Conservation (phyloP, 2,888 invertebrate species). For the Platycheirus albimanus region DNA sequence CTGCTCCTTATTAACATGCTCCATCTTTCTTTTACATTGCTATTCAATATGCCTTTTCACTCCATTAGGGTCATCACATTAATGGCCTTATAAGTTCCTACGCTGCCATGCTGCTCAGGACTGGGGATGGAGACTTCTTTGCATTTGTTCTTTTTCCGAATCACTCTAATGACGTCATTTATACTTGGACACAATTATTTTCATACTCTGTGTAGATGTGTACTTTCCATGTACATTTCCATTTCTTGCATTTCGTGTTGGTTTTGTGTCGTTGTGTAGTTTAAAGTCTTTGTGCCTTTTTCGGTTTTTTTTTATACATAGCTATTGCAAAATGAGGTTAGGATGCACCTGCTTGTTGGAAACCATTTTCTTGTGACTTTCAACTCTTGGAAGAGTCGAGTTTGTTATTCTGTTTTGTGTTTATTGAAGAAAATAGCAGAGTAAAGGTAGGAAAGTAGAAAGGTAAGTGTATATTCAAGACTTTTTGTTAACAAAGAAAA, state of each 20-base stretch:
- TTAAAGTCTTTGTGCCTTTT: conserved; percentile 27
- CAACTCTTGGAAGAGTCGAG: conserved; percentile 39
- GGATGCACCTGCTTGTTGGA: conserved; percentile 52
- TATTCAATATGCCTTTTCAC: too few species aligned
- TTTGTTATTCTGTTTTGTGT: conserved; percentile 63
- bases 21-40: too few species aligned
- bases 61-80: conserved; percentile 59
- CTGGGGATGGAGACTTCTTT: conserved; percentile 26
- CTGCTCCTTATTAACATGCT: too few species aligned
- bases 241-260: conserved; percentile 13
- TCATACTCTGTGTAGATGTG: conserved; percentile 56
- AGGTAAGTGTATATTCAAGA: conserved; percentile 52
- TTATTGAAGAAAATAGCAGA: conserved; percentile 57
- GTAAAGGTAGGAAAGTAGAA: not conserved
- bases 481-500: conserved; percentile 56
- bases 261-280: too few species aligned
- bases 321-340: conserved; percentile 62
- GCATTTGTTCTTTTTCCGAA: conserved; percentile 40
- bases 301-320: conserved; percentile 20
- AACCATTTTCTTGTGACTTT: conserved; percentile 56
- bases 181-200: conserved; percentile 69
- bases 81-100: conserved; percentile 44
- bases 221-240: conserved; percentile 57
- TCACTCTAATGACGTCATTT: conserved; percentile 62
- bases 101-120: not conserved